Percentiles rank a stretch among this genome's conserved stretches.
These are phyloP conservation scores for Poeciliopsis turneri DNA, from an alignment of 2,797 vertebrate genomes.

Conservation along the genomic window DNA sequence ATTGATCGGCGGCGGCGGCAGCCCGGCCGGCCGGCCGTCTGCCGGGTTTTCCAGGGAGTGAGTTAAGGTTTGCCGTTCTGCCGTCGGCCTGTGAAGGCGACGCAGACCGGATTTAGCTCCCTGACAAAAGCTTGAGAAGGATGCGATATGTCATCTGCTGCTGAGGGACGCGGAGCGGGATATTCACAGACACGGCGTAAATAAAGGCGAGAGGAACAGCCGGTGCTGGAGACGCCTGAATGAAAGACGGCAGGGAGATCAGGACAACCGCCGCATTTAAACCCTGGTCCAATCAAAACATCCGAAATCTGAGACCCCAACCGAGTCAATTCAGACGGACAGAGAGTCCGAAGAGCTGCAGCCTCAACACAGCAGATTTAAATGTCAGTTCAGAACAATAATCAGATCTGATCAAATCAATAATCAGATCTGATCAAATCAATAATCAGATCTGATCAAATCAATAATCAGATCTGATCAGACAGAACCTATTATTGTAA, in stretches of 20 bases:
- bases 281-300: constrained; percentile 35
- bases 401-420: background rate
- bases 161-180: constrained; percentile 64
- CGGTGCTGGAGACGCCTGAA: constrained; percentile 60
- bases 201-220: constrained; percentile 71
- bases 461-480: background rate
- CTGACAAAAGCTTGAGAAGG: constrained; percentile 75
- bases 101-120: constrained; percentile 70
- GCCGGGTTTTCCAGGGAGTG: constrained; percentile 54
- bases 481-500: background rate
- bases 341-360: constrained; percentile 29
- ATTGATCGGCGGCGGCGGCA: constrained; percentile 69
- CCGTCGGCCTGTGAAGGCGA: constrained; percentile 46
- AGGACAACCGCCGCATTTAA: constrained; percentile 55
- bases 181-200: constrained; percentile 70
- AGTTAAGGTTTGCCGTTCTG: constrained; percentile 69
- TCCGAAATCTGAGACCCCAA: constrained; percentile 9
- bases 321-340: constrained; percentile 19
- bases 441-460: background rate
- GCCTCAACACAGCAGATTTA: background rate
- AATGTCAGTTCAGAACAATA: background rate
- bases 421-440: background rate
- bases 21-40: constrained; percentile 43
- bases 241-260: constrained; percentile 69
- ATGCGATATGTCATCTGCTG: constrained; percentile 76